Base-by-base conservation (phyloP, 2,888 invertebrate species). In the Oligia latruncula region DNA sequence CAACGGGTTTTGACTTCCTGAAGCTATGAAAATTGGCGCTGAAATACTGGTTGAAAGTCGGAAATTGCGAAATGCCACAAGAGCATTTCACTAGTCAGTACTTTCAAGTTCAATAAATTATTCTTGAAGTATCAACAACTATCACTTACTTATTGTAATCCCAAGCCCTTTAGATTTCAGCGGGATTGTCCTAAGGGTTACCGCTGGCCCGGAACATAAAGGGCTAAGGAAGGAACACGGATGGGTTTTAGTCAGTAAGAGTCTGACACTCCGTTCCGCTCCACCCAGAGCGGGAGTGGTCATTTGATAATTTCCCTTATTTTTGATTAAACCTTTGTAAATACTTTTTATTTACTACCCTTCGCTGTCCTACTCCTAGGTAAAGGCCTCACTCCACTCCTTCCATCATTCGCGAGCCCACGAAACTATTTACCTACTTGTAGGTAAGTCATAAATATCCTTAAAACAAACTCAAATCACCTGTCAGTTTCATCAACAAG, bases 401-500 rank as follows among this genome's bases (percentile, higher is more conserved):
- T 52, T 52, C 52, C 1, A 58, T 11, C 58, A 58, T 58, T 58
- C 58, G 23, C 9, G 11, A 58, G 23, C 58, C 23, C 58, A 58
- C 23, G 58, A 58, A 58, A 58, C 11, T 58, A 23, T 58, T 58
- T 58, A 29, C 9, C 2, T 52, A n/a, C 49, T 8, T 20, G 11
- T 5, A 60, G 23, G 49, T 23, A 60, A 29, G 49, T 23, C 5
- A 40, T 49, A 81, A 66, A 64, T 13, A 23, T 20, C 15, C 15
- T 13, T 23, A 29, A 20, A 73, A 65, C 13, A 35, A 60, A 66
- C 43, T 66, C n/a, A 65, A 77, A 40, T 52, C 52, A 23, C 52
- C 46, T 78, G 65, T 71, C 66, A 78, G 17, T 55, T 15, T 23
- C 40, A 58, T 71, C 83, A 71, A 71, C 60, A 82, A 82, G 74